phyloP scores from a whole-genome alignment of 2,888 invertebrate genomes.

The Melanargia galathea region DNA sequence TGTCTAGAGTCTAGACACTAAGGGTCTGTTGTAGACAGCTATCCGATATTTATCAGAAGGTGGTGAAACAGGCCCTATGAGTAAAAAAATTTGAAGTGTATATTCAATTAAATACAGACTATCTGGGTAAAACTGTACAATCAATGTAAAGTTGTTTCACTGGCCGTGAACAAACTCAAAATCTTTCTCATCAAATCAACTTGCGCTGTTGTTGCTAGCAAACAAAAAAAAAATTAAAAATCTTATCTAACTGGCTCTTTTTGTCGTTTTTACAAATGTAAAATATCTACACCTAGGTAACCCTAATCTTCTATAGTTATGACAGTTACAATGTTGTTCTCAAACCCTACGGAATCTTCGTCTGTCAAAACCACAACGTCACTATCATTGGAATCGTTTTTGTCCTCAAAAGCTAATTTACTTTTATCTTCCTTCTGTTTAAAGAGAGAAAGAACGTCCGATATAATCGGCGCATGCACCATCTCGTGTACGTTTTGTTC shows the following conservation, averaged over 20 bases:
- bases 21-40: too few species aligned
- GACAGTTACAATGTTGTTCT: slow-evolving; percentile 46
- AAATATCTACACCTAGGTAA: not conserved
- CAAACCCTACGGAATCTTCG: slow-evolving; percentile 57
- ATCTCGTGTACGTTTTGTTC: slow-evolving; percentile 54
- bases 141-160: too few species aligned
- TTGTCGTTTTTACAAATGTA: not conserved
- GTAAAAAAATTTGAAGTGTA: too few species aligned
- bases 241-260: not conserved
- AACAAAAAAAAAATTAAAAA: too few species aligned
- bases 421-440: slow-evolving; percentile 50
- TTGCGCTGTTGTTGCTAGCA: too few species aligned
- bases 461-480: slow-evolving; percentile 70
- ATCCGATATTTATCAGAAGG: too few species aligned
- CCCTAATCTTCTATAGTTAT: slow-evolving; percentile 59
- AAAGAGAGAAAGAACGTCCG: slow-evolving; percentile 70
- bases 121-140: too few species aligned
- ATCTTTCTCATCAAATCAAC: too few species aligned
- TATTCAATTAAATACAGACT: too few species aligned
- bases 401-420: slow-evolving; percentile 8
- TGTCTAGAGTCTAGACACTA: too few species aligned
- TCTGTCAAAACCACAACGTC: slow-evolving; percentile 55
- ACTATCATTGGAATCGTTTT: slow-evolving; percentile 33
- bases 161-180: too few species aligned
- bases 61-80: too few species aligned